These are phyloP conservation scores for Meloidogyne exigua DNA, from an alignment of 1,140 invertebrate genomes.

Conservation along the genomic window DNA sequence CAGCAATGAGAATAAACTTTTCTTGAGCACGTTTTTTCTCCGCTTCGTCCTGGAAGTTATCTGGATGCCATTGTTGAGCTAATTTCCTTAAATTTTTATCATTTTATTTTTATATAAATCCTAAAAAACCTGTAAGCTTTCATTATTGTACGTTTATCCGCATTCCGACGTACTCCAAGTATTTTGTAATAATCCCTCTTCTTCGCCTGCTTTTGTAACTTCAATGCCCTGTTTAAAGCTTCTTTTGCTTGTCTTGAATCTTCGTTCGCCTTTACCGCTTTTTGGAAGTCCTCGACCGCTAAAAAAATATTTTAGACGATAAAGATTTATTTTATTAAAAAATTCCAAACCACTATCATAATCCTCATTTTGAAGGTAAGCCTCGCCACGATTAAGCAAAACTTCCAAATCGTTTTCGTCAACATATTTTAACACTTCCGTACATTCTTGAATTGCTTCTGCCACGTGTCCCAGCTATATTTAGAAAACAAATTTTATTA, in stretches of 20 bases:
- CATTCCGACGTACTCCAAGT: constrained; percentile 76
- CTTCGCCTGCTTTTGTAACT: constrained; percentile 86
- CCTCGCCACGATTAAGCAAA: constrained; percentile 86
- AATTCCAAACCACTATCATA: constrained; percentile 78
- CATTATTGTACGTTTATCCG: constrained; percentile 85
- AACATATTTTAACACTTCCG: constrained; percentile 76
- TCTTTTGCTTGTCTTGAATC: constrained; percentile 80
- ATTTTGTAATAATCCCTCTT: constrained; percentile 98
- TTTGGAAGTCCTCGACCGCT: constrained; percentile 83
- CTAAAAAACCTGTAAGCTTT: constrained; percentile 68
- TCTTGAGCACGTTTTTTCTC: constrained; percentile 90
- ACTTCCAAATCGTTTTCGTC: constrained; percentile 74
- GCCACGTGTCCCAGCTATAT: constrained; percentile 66
- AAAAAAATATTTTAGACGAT: constrained; percentile 56
- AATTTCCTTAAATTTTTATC: constrained; percentile 72
- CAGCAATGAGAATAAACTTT: constrained; percentile 97
- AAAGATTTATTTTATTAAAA: neutral
- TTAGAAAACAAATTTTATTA: constrained; percentile 64
- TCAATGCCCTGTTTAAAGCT: constrained; percentile 82
- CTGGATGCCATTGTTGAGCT: constrained; percentile 97
- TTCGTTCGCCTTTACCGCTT: constrained; percentile 81
- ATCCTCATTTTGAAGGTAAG: constrained; percentile 82
- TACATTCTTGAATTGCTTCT: constrained; percentile 76
- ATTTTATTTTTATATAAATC: too few relatives aligned
- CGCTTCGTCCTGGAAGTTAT: constrained; percentile 83